Evolutionary conservation across 2,113 vertebrate species (phyloP), one percentile per base, ranked within the genome.

Genomic region (Cheilinus undulatus): DNA sequence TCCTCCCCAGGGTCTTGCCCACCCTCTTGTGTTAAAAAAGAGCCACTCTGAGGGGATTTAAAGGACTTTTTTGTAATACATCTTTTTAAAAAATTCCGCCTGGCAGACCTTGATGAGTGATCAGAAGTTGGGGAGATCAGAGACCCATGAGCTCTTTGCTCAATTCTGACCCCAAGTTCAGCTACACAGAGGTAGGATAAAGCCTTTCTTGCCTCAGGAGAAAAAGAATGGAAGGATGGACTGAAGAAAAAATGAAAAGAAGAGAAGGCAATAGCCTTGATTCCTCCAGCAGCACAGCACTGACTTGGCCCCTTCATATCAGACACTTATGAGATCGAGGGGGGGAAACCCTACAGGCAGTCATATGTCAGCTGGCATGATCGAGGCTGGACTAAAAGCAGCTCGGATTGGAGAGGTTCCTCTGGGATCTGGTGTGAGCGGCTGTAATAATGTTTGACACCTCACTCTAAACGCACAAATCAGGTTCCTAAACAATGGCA

Each of bases 51-150:
- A 56, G 36, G 36, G 54, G 43, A 82, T 72, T 80, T 69, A 52
- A 71, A n/a, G 24, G 50, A 64, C 70, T 68, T 78, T 83, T 85
- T 86, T 78, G 28, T 80, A 74, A 77, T 86, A 52, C 4, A 19
- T 11, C 40, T 75, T 69, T 73, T 46, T 46, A 48, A 58, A n/a
- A 46, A 59, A 72, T 49, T 54, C 48, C 42, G 40, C 60, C 69
- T 48, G 46, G 46, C 63, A 72, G 54, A 76, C 76, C 79, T 89
- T 87, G 84, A 90, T 88, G 72, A 85, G 50, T 78, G 84, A 90
- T 90, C 83, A 88, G 76, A 86, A 80, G 73, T 72, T 77, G 43
- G 23, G 22, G 67, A 82, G 69, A 88, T 87, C 71, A 85, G 69
- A 89, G 60, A 56, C 66, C 73, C 20, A 27, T 56, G 62, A 69